These are phyloP conservation scores for Patella depressa DNA, from an alignment of 2,888 invertebrate species.

Conservation along the genomic window DNA sequence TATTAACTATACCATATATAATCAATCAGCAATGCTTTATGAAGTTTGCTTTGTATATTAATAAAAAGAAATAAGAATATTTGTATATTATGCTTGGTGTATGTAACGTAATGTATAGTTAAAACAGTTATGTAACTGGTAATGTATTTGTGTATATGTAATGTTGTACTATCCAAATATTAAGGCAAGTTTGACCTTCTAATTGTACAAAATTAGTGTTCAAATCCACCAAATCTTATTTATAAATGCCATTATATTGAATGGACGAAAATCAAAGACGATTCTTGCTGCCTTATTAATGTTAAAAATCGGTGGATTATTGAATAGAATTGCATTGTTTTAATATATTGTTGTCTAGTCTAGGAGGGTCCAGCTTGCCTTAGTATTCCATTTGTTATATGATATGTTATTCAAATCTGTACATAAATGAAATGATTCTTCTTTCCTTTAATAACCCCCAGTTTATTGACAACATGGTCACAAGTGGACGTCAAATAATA, in stretches of 20 bases:
- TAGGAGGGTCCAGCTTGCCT: constrained; percentile 10
- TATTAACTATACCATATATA: no score
- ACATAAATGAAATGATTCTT: no score
- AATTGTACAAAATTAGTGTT: background rate
- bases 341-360: constrained; percentile 7
- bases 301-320: background rate
- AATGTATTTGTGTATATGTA: no score
- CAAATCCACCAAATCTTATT: background rate
- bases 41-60: no score
- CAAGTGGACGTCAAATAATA: no score
- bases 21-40: no score
- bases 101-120: no score
- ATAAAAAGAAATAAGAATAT: no score
- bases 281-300: constrained; percentile 1
- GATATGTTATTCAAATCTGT: background rate
- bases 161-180: background rate
- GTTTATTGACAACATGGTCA: no score
- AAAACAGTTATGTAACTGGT: no score
- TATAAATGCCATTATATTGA: background rate
- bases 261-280: constrained; percentile 3
- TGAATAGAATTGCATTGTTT: background rate
- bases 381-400: background rate
- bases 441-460: no score
- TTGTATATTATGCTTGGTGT: no score
- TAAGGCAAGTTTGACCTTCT: constrained; percentile 3